Conservation (phyloP, 1,140 invertebrate genomes). For the Polypedilum vanderplanki region DNA sequence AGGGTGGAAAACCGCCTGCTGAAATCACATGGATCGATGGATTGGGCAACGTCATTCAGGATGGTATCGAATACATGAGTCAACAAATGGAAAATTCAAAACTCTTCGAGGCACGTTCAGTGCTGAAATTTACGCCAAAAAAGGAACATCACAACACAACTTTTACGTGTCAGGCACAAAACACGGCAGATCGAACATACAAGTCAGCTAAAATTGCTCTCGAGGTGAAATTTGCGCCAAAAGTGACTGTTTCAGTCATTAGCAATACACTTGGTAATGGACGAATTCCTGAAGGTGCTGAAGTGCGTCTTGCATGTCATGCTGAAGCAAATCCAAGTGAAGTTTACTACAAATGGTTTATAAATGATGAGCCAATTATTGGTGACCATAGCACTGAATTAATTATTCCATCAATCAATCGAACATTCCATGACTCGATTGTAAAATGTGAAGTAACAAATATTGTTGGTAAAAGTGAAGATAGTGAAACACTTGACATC, state of each 20-base stretch:
- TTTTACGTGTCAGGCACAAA: slow-evolving; percentile 71
- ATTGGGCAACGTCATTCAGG: slow-evolving; percentile 55
- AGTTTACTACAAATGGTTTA: slow-evolving; percentile 64
- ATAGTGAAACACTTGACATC: slow-evolving; percentile 65
- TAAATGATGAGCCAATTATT: slow-evolving; percentile 59
- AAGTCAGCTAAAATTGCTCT: slow-evolving; percentile 57
- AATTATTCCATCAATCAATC: slow-evolving; percentile 59
- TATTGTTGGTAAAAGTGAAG: slow-evolving; percentile 66
- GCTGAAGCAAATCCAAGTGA: slow-evolving; percentile 71
- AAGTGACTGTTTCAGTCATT: slow-evolving; percentile 57
- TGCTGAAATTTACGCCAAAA: slow-evolving; percentile 63
- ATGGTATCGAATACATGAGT: slow-evolving; percentile 54
- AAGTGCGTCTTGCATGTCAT: slow-evolving; percentile 68
- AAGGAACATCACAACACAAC: slow-evolving; percentile 71
- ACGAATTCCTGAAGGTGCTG: slow-evolving; percentile 70
- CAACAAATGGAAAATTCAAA: slow-evolving; percentile 57
- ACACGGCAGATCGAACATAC: slow-evolving; percentile 60
- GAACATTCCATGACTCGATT: slow-evolving; percentile 63
- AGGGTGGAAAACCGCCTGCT: slow-evolving; percentile 69
- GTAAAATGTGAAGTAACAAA: slow-evolving; percentile 77
- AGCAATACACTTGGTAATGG: slow-evolving; percentile 52
- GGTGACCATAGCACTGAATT: slow-evolving; percentile 45
- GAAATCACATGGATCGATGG: slow-evolving; percentile 78
- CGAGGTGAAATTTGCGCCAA: slow-evolving; percentile 80
- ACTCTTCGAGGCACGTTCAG: slow-evolving; percentile 60